Conservation (phyloP, 2,888 invertebrate genomes). For the Dendrolimus houi region DNA sequence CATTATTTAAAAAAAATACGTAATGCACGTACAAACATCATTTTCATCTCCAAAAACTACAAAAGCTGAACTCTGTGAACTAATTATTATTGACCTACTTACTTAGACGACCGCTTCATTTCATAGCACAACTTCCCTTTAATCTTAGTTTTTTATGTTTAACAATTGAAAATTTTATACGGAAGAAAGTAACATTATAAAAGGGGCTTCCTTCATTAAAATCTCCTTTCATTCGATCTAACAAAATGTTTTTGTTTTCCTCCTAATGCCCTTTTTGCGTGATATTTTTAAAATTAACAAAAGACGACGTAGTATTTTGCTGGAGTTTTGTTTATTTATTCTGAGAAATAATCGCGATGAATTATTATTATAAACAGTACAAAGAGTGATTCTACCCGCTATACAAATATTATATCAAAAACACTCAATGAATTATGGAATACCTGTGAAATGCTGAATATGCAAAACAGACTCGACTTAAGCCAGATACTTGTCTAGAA, state of each 20-base stretch:
- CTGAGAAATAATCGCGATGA: too few species aligned
- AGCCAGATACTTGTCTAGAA: too few species aligned
- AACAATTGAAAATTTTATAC: not conserved
- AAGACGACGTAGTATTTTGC: constrained; percentile 3
- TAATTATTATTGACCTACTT: not conserved
- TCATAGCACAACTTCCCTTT: not conserved
- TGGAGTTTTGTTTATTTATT: not conserved
- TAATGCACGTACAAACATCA: too few species aligned
- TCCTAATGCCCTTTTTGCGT: constrained; percentile 26
- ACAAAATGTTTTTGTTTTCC: constrained; percentile 23
- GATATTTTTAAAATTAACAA: constrained; percentile 15
- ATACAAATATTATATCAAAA: too few species aligned
- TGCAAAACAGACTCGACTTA: too few species aligned
- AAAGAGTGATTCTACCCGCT: too few species aligned
- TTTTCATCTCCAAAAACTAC: too few species aligned
- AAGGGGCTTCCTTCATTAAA: constrained; percentile 21
- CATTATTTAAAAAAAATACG: too few species aligned
- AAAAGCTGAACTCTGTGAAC: not conserved
- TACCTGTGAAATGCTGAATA: too few species aligned
- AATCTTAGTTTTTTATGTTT: not conserved
- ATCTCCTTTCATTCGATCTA: constrained; percentile 15
- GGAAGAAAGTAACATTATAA: not conserved
- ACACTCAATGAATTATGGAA: too few species aligned
- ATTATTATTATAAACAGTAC: too few species aligned
- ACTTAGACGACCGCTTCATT: not conserved